Percentiles rank a stretch among this genome's conserved stretches.
phyloP scores from a whole-genome alignment of 2,888 invertebrate species.

The Pantelozetes paolii region DNA sequence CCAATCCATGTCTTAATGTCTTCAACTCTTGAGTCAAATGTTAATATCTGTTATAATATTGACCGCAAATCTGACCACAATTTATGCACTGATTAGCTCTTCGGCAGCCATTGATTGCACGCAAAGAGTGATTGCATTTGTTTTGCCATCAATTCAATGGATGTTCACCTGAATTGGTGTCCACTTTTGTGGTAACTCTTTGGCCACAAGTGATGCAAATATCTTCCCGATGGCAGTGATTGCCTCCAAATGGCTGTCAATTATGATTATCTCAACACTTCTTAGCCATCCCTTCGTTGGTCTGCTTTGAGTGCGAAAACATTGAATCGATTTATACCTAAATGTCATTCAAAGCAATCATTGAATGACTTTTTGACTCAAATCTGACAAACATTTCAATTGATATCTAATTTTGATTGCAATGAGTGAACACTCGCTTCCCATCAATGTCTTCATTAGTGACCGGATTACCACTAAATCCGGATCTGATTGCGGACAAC shows the following conservation, averaged over 20 bases:
- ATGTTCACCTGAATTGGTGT: slow-evolving; percentile 11
- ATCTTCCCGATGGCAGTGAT: neutral
- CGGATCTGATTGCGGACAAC: slow-evolving; percentile 10
- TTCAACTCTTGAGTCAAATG: neutral
- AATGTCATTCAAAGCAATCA: too few species aligned
- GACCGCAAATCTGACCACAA: neutral
- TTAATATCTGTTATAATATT: neutral
- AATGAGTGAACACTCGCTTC: neutral
- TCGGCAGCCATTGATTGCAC: too few species aligned
- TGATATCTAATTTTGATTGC: neutral
- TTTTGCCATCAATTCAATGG: neutral
- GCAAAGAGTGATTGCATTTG: too few species aligned
- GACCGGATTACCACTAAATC: neutral
- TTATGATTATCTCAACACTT: neutral
- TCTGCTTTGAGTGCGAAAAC: too few species aligned
- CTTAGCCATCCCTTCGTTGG: too few species aligned
- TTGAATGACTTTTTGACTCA: too few species aligned
- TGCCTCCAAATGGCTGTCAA: slow-evolving; percentile 2
- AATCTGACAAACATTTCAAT: neutral
- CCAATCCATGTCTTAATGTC: neutral
- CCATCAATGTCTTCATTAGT: slow-evolving; percentile 5
- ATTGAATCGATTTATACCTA: too few species aligned
- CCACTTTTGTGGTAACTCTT: too few species aligned
- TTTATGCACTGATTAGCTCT: too few species aligned
- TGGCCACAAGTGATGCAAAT: neutral